phyloP scores from a whole-genome alignment of 2,888 invertebrate genomes.

The Aleiodes testaceus region DNA sequence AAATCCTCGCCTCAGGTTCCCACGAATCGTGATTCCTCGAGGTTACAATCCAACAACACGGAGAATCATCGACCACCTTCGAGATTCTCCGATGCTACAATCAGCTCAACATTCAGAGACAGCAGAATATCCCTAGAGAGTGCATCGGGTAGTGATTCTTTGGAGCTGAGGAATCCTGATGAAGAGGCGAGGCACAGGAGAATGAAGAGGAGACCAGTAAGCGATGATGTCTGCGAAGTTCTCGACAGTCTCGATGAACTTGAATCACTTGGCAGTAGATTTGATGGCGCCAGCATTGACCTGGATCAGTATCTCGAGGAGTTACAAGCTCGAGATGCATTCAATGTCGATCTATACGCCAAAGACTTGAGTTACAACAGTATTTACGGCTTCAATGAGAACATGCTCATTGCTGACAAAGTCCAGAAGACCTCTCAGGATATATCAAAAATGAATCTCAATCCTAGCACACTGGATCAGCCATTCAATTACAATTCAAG shows the following conservation, averaged over 20 bases:
- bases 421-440: slow-evolving; percentile 62
- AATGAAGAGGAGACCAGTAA: slow-evolving; percentile 82
- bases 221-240: slow-evolving; percentile 77
- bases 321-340: slow-evolving; percentile 76
- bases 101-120: slow-evolving; percentile 63
- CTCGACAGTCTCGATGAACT: slow-evolving; percentile 79
- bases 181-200: slow-evolving; percentile 77
- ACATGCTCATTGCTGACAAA: slow-evolving; percentile 60
- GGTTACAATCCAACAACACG: slow-evolving; percentile 61
- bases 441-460: slow-evolving; percentile 49
- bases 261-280: slow-evolving; percentile 76
- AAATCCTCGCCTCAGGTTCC: slow-evolving; percentile 72
- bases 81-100: slow-evolving; percentile 61
- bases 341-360: slow-evolving; percentile 68
- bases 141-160: slow-evolving; percentile 73
- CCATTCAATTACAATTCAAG: slow-evolving; percentile 58
- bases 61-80: slow-evolving; percentile 62
- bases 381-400: slow-evolving; percentile 67
- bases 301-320: slow-evolving; percentile 81
- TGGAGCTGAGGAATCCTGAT: slow-evolving; percentile 75
- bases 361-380: slow-evolving; percentile 67
- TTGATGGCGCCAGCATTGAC: slow-evolving; percentile 78
- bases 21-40: slow-evolving; percentile 59
- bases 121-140: slow-evolving; percentile 65
- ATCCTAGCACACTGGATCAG: slow-evolving; percentile 56